Evolutionary conservation across 2,888 invertebrate genomes (phyloP).

Genomic region (Thyatira batis): DNA sequence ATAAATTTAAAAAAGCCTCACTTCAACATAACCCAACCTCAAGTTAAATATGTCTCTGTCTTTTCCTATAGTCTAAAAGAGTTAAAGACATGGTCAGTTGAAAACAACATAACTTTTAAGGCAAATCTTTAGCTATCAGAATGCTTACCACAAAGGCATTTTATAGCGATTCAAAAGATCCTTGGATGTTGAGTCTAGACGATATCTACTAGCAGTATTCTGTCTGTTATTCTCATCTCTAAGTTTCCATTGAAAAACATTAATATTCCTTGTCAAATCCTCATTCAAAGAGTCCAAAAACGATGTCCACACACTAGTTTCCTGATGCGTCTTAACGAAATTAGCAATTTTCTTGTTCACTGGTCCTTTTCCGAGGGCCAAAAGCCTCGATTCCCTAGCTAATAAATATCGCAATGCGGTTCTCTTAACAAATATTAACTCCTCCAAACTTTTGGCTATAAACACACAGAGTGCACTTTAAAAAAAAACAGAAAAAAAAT

Average conservation of each 20-base stretch:
- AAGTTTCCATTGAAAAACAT: conserved; percentile 52
- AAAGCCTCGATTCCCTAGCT: conserved; percentile 57
- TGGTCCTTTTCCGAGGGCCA: conserved; percentile 60
- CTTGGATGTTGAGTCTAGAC: conserved; percentile 43
- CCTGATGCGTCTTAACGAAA: conserved; percentile 52
- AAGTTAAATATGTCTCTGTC: too few species aligned
- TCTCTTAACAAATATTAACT: conserved; percentile 59
- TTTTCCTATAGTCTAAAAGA: too few species aligned
- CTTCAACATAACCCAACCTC: too few species aligned
- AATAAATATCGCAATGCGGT: conserved; percentile 58
- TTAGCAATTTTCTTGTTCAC: conserved; percentile 67
- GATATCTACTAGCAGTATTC: conserved; percentile 30
- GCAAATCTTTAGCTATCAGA: too few species aligned
- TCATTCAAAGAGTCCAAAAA: conserved; percentile 63
- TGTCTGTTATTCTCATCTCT: conserved; percentile 21
- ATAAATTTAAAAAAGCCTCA: too few species aligned
- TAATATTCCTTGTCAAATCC: conserved; percentile 65
- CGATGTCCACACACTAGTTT: conserved; percentile 51
- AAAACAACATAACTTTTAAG: too few species aligned
- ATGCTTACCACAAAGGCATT: conserved; percentile 35
- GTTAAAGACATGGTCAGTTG: neutral
- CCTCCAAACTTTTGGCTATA: conserved; percentile 70
- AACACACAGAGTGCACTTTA: conserved; percentile 21
- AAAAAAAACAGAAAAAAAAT: conserved; percentile 10
- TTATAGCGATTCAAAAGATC: conserved; percentile 35